Conservation (phyloP, 2,888 invertebrate genomes). For the Meiosimyza platycephala region DNA sequence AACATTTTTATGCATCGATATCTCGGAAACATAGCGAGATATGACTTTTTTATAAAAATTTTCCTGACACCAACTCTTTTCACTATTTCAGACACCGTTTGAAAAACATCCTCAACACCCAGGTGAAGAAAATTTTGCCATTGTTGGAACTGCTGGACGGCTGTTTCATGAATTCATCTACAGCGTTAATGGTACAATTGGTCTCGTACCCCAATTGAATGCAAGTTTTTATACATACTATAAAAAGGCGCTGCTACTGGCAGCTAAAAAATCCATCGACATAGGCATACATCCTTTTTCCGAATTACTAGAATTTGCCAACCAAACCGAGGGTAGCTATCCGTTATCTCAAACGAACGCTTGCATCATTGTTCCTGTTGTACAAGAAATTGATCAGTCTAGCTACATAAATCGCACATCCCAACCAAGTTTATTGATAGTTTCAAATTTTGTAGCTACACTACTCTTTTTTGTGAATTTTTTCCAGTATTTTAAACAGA, state of each 20-base stretch:
- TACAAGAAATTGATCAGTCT: slow-evolving; percentile 43
- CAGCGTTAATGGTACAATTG: slow-evolving; percentile 31
- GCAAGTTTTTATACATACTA: slow-evolving; percentile 32
- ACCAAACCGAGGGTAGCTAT: slow-evolving; percentile 44
- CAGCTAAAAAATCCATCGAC: slow-evolving; percentile 37
- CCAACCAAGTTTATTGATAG: slow-evolving; percentile 23
- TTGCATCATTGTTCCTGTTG: slow-evolving; percentile 46
- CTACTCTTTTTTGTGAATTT: too few relatives aligned
- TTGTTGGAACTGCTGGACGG: slow-evolving; percentile 32
- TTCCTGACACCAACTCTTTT: not conserved
- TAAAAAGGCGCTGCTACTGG: slow-evolving; percentile 28
- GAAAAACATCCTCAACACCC: slow-evolving; percentile 22
- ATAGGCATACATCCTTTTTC: slow-evolving; percentile 44
- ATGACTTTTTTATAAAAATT: too few relatives aligned
- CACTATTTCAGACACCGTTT: slow-evolving; percentile 26
- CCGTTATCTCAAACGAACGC: slow-evolving; percentile 45
- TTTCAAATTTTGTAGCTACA: too few relatives aligned
- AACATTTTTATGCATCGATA: too few relatives aligned
- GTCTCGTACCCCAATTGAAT: not conserved
- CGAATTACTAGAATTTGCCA: slow-evolving; percentile 38
- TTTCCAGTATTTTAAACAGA: too few relatives aligned
- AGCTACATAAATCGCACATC: slow-evolving; percentile 39
- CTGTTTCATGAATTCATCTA: slow-evolving; percentile 32
- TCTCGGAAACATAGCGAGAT: too few relatives aligned
- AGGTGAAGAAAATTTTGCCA: not conserved